Base-by-base conservation (phyloP, 37 sponge, comb jelly and placozoan species). In the Tethya wilhelma region DNA sequence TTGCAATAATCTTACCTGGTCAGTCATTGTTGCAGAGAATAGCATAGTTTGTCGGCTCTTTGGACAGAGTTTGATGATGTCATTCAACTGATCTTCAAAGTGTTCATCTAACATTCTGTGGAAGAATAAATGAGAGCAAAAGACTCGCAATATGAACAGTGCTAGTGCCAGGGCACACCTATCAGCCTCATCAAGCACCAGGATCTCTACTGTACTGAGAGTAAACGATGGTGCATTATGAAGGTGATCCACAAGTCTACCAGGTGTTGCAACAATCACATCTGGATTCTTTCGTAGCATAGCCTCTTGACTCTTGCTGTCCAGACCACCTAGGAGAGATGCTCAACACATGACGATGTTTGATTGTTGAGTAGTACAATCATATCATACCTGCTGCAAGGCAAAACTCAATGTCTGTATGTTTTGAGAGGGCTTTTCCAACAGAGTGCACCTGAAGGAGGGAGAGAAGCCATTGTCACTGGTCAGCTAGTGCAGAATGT, bases 21-120 rank as follows among this genome's bases (percentile, higher is more conserved):
- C 99, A 8, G 99, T 98, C 99, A 98, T 98, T 73, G 99, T 98
- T 23, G 99, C 99, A 30, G 99, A 98, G 83, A 98, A 98, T n/a
- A 98, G 77, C 90, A 98, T 86, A 23, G 97, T 96, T 56, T 98
- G 99, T 45, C 99, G 59, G 56, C 80, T 88, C 59, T 75, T 79
- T 43, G 95, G 93, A 56, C 94, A 90, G 43, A 89, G 77, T 65
- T 84, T 78, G 60, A 98, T 89, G 40, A 98, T 87, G 71, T 98
- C 97, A 71, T 96, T 85, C 84, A 98, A 80, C 72, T 98, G 97
- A 33, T 96, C 97, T 63, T 87, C 71, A 67, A 98, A 98, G 77
- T 98, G 91, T 67, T 98, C 99, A 44, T 98, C 95, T 40, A 98
- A 69, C 90, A 97, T 97, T 62, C 97, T 95, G 56, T 7, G 36